These are phyloP conservation scores for Epizoanthus illoricatus DNA, from an alignment of 92 coral and sea anemone genomes.

Conservation along the genomic window DNA sequence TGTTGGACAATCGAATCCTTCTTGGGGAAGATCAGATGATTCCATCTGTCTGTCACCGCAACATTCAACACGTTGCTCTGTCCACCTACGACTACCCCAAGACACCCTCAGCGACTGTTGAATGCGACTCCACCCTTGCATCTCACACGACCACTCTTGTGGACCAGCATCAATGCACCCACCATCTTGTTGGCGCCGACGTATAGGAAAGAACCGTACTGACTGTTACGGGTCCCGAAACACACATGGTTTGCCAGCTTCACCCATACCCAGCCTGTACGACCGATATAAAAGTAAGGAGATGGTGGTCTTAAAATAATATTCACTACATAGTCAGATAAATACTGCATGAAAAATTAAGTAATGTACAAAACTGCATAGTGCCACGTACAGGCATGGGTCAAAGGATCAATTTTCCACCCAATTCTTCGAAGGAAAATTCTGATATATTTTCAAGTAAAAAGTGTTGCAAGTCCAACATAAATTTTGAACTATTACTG, in stretches of 20 bases:
- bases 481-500: too few species aligned
- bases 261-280: not conserved
- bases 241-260: slow-evolving; percentile 12
- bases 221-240: slow-evolving; percentile 9
- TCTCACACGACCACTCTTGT: slow-evolving; percentile 2
- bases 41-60: slow-evolving; percentile 8
- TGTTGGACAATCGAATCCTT: slow-evolving; percentile 12
- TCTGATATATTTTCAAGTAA: too few species aligned
- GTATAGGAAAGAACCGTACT: not conserved
- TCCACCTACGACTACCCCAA: not conserved
- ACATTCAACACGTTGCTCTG: slow-evolving; percentile 5
- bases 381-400: too few species aligned
- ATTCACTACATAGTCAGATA: too few species aligned
- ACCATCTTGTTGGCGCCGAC: not conserved
- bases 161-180: not conserved
- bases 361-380: too few species aligned
- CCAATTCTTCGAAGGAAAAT: too few species aligned
- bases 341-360: too few species aligned
- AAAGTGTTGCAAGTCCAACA: too few species aligned
- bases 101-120: slow-evolving; percentile 14
- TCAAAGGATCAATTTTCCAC: too few species aligned
- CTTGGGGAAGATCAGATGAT: slow-evolving; percentile 15
- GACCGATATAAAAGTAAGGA: not conserved
- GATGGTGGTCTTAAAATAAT: not conserved
- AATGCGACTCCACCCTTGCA: not conserved